Base-by-base conservation (phyloP, 53 echinoderm and acorn worm species). In the Astropecten irregularis region DNA sequence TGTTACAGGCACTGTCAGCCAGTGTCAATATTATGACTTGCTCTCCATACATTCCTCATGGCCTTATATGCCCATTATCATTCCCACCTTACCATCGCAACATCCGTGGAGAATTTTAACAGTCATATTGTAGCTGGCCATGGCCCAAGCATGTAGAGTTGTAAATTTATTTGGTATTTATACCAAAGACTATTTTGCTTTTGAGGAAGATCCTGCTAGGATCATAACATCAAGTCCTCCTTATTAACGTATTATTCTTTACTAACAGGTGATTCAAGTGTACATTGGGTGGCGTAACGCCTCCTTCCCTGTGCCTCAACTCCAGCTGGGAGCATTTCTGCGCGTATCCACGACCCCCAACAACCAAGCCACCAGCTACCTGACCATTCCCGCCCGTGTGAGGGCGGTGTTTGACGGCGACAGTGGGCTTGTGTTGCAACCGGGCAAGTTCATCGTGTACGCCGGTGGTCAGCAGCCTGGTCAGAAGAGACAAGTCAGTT, bases 401-500 rank as follows among this genome's bases (percentile, higher is more conserved):
- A 93, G 89, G 93, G 93, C 96, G 0, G 91, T 83, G 13, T 88
- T 83, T 34, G 61, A 31, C 1, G 47, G 30, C 28, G 14, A 20
- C 9, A 11, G 11, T 42, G 6, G 42, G 42, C 61, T 54, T 35
- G 63, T 96, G 31, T 36, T 96, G 0, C 71, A 90, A 49, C 93
- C 96, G 0, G 91, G 91, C 22, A 81, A 55, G 1, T 91, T 90
- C 33, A 53, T 60, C 8, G 89, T 96, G 15, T 93, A 81, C 28
- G 93, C 85, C n/a, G 96, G 96, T 9, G 96, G 96, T 35, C 89
- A 89, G 68, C 96, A 93, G 42, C 96, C 96, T 3, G 82, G 63
- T 19, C 95, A 95, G 71, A 84, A 65, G 33, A 51, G 50, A 27
- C 60, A 66, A 10, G 77, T 66, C 14, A 68, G 60, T 23, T 95